Conservation (phyloP, 1,140 invertebrate species). For the Galendromus occidentalis region DNA sequence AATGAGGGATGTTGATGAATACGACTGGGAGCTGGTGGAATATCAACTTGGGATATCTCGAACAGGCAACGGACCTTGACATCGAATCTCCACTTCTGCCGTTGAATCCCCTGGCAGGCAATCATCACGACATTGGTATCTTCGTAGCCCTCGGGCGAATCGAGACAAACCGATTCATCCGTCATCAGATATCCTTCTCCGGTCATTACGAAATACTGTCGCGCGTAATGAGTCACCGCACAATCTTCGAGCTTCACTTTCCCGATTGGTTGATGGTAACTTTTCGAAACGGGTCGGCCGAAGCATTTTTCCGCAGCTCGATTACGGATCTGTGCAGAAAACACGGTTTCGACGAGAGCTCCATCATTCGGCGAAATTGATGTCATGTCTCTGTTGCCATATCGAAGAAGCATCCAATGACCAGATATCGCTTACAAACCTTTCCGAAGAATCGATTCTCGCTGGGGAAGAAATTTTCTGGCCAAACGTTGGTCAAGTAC, state of each 20-base stretch:
- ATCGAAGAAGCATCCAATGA: too few relatives aligned
- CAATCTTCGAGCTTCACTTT: slow-evolving; percentile 36
- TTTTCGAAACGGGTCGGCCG: not conserved
- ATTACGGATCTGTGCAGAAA: not conserved
- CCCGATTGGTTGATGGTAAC: slow-evolving; percentile 36
- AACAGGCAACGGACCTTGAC: slow-evolving; percentile 15
- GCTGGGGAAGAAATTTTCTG: slow-evolving; percentile 55
- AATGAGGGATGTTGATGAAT: too few relatives aligned
- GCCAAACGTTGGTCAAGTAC: slow-evolving; percentile 76
- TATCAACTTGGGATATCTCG: slow-evolving; percentile 14
- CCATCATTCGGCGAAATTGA: too few relatives aligned
- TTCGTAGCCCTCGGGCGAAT: slow-evolving; percentile 36
- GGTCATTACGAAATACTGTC: slow-evolving; percentile 52
- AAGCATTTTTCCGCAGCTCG: not conserved
- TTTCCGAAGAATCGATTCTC: slow-evolving; percentile 58
- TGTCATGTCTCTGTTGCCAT: too few relatives aligned
- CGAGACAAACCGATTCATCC: slow-evolving; percentile 49
- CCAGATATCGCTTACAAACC: slow-evolving; percentile 30
- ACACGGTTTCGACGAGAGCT: too few relatives aligned
- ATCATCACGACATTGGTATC: slow-evolving; percentile 37
- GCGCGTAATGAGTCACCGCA: slow-evolving; percentile 29
- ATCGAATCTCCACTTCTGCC: slow-evolving; percentile 44
- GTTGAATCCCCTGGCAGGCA: slow-evolving; percentile 38
- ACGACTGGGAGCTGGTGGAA: not conserved
- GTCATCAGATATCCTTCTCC: slow-evolving; percentile 43